Conservation (phyloP, 2,888 invertebrate species). For the Nephrotoma flavescens region DNA sequence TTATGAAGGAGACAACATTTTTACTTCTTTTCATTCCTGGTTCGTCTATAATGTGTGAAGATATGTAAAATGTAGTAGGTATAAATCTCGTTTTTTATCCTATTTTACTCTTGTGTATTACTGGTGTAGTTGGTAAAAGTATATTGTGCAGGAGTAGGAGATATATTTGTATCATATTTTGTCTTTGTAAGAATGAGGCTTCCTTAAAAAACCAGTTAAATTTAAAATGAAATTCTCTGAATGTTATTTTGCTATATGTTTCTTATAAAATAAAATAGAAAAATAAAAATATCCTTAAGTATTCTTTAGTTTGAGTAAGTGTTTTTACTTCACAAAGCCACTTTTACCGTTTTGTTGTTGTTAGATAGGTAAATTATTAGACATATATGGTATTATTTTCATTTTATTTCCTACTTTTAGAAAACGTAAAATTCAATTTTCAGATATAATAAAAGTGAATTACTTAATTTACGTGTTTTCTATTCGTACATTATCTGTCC, state of each 20-base stretch:
- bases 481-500: not conserved
- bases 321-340: not conserved
- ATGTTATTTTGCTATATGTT: not conserved
- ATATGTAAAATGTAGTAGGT: not conserved
- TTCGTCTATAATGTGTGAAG: not conserved
- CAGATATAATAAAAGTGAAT: not conserved
- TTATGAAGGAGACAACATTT: not conserved
- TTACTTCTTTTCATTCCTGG: not conserved
- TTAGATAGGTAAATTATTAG: not conserved
- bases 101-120: not conserved
- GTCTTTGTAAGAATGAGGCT: not conserved
- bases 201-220: not conserved
- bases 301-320: not conserved
- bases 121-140: not conserved
- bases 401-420: not conserved
- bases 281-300: not conserved
- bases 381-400: not conserved
- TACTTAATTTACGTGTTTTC: not conserved
- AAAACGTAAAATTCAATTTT: not conserved
- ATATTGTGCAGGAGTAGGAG: not conserved
- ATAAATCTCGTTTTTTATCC: not conserved
- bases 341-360: not conserved
- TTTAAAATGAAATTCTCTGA: not conserved
- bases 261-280: not conserved
- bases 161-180: not conserved